These are phyloP conservation scores for Enteromius mattozi DNA, from an alignment of 2,797 vertebrate genomes.

Conservation along the genomic window DNA sequence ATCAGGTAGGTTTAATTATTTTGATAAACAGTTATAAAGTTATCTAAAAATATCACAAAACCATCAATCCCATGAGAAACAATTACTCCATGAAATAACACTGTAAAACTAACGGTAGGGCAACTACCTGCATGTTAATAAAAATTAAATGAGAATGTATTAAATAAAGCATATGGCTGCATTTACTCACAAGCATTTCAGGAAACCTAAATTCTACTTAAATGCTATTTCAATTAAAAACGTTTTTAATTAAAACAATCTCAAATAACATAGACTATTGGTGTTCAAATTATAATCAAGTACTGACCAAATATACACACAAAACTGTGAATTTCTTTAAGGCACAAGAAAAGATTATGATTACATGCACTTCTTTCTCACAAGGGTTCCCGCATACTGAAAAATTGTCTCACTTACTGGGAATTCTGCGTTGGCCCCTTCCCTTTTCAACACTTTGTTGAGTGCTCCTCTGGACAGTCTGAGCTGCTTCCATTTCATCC, in stretches of 20 bases:
- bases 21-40: neutral
- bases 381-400: neutral
- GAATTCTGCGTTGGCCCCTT: constrained; percentile 36
- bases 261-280: neutral
- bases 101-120: neutral
- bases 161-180: neutral
- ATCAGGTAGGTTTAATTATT: neutral
- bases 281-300: neutral
- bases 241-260: neutral
- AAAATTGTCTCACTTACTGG: constrained; percentile 37
- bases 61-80: neutral
- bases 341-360: neutral
- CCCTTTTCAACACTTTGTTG: constrained; percentile 30
- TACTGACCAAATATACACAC: neutral
- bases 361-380: neutral
- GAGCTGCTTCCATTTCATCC: constrained; percentile 39
- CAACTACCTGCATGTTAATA: neutral
- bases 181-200: neutral
- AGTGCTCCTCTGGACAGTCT: neutral
- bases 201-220: neutral
- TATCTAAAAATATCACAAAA: neutral
- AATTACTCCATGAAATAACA: neutral
- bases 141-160: neutral
- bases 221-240: neutral
- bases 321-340: neutral